Percentiles rank a stretch among this genome's conserved stretches.
phyloP scores from a whole-genome alignment of 2,797 vertebrate species.

The Limnodromus scolopaceus region DNA sequence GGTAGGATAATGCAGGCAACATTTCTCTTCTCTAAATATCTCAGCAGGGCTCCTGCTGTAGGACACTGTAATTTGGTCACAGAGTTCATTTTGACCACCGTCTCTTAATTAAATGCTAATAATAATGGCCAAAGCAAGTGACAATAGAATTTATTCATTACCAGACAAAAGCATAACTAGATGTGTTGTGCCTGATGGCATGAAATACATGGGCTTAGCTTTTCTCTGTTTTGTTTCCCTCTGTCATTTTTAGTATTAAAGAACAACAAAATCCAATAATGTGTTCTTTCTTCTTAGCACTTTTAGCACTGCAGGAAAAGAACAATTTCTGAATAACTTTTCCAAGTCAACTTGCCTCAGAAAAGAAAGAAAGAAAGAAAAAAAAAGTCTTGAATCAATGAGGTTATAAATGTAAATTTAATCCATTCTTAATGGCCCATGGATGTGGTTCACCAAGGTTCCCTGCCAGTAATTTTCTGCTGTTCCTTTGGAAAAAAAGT shows the following conservation, averaged over 20 bases:
- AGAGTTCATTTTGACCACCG: not conserved
- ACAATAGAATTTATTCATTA: conserved; percentile 1
- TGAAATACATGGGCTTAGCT: not conserved
- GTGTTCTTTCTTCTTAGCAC: not conserved
- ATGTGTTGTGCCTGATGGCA: not conserved
- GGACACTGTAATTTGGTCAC: not conserved
- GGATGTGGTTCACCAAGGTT: conserved; percentile 16
- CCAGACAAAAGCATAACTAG: not conserved
- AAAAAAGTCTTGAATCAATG: conserved; percentile 30
- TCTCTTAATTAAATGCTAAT: conserved; percentile 48
- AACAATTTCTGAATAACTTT: conserved; percentile 29
- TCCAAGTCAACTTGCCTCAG: not conserved
- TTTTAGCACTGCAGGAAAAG: conserved; percentile 1
- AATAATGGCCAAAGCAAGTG: not conserved
- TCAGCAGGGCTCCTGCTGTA: not conserved
- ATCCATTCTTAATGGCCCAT: conserved; percentile 50
- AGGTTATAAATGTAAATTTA: conserved; percentile 60
- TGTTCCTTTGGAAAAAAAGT: conserved; percentile 49
- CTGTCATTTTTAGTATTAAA: not conserved
- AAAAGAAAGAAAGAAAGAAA: not conserved
- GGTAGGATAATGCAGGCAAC: not conserved
- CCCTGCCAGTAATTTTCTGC: conserved; percentile 45
- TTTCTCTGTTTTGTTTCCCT: not conserved
- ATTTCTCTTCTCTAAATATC: not conserved
- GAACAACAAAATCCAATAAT: not conserved